phyloP scores from a whole-genome alignment of 2,113 vertebrate genomes.

The Centropus unirufus region DNA sequence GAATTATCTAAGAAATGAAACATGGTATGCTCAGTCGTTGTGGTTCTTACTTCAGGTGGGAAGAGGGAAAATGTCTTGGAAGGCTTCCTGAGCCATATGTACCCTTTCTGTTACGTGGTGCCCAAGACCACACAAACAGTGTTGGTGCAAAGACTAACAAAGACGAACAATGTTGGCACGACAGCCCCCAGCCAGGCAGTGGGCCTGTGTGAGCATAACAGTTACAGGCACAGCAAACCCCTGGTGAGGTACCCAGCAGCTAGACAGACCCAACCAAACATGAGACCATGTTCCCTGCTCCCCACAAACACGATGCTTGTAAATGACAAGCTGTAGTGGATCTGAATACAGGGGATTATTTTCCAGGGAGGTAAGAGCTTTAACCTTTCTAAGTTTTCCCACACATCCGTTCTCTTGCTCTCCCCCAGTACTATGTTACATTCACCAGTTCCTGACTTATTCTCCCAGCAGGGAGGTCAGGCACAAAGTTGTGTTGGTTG shows the following conservation, averaged over 20 bases:
- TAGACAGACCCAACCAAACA: not conserved
- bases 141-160: not conserved
- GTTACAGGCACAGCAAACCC: not conserved
- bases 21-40: not conserved
- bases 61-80: not conserved
- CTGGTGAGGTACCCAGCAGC: not conserved
- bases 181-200: not conserved
- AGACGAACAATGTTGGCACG: accelerated
- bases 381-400: not conserved
- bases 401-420: not conserved
- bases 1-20: not conserved
- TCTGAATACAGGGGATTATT: not conserved
- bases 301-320: not conserved
- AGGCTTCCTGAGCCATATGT: not conserved
- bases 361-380: not conserved
- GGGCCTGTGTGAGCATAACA: not conserved
- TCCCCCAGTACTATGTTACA: not conserved
- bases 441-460: not conserved
- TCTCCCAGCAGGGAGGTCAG: not conserved
- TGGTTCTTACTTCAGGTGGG: not conserved
- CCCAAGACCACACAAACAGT: not conserved
- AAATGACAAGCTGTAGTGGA: accelerated
- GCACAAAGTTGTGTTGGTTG: not conserved
- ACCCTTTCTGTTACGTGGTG: not conserved
- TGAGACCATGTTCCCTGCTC: not conserved